Evolutionary conservation across 2,797 vertebrate species (phyloP).

Genomic region (Catharus ustulatus): DNA sequence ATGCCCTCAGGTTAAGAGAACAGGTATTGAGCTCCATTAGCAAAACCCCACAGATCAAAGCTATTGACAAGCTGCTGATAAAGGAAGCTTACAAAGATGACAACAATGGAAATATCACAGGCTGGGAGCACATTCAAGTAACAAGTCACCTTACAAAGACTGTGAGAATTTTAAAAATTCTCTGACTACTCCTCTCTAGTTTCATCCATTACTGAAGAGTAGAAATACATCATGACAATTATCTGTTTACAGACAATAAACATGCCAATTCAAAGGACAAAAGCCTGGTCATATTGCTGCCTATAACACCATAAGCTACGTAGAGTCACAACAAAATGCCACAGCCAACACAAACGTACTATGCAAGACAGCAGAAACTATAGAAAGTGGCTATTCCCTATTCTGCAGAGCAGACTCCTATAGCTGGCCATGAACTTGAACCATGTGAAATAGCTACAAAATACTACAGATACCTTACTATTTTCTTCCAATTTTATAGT

Average conservation of each 20-base stretch:
- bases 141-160: background rate
- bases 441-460: background rate
- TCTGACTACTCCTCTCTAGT: background rate
- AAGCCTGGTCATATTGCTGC: background rate
- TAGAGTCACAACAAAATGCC: background rate
- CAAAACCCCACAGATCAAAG: background rate
- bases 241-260: background rate
- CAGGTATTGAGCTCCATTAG: background rate
- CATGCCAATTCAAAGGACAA: background rate
- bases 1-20: background rate
- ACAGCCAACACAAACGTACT: background rate
- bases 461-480: background rate
- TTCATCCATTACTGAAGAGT: background rate
- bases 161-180: background rate
- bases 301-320: background rate
- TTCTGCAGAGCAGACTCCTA: background rate
- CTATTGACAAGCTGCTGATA: background rate
- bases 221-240: background rate
- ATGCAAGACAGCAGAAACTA: background rate
- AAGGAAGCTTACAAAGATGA: background rate
- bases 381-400: background rate
- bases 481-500: background rate
- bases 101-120: background rate
- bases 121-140: background rate
- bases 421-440: background rate